These are phyloP conservation scores for Seriola rivoliana DNA, from an alignment of 2,113 vertebrate species.

Conservation along the genomic window DNA sequence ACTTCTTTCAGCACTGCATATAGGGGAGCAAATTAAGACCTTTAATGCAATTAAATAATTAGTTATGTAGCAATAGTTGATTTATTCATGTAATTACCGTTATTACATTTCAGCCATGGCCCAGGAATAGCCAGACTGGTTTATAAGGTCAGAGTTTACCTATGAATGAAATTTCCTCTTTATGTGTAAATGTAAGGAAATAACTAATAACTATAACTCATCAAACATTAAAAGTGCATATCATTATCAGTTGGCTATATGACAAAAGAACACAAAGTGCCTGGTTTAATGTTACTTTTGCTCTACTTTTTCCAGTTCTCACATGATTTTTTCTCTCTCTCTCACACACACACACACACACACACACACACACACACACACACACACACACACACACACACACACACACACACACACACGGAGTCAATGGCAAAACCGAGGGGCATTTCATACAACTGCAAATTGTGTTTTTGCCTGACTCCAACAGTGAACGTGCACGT, in stretches of 20 bases:
- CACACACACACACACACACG: not conserved
- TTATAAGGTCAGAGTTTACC: not conserved
- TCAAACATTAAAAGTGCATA: not conserved
- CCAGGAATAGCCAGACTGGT: not conserved
- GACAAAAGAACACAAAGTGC: not conserved
- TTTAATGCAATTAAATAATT: too few species aligned
- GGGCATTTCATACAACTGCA: not conserved
- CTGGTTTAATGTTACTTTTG: not conserved
- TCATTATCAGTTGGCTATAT: not conserved
- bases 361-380: not conserved
- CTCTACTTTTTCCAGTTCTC: constrained; percentile 6
- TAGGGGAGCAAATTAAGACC: not conserved
- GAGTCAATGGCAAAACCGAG: constrained; percentile 1
- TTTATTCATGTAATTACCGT: not conserved
- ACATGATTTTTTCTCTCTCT: constrained; percentile 9
- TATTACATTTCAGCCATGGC: not conserved
- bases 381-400: not conserved
- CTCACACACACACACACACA: too few species aligned
- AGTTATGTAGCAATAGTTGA: not conserved
- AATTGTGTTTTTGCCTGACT: constrained; percentile 15
- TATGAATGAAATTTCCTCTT: not conserved
- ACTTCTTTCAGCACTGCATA: not conserved
- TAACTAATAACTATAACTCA: not conserved
- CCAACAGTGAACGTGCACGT: not conserved
- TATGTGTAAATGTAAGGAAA: not conserved